Percentiles rank a stretch among this genome's conserved stretches.
These are phyloP conservation scores for Tanaodytes sp. DNA, from an alignment of 2,888 invertebrate species.

Conservation along the genomic window DNA sequence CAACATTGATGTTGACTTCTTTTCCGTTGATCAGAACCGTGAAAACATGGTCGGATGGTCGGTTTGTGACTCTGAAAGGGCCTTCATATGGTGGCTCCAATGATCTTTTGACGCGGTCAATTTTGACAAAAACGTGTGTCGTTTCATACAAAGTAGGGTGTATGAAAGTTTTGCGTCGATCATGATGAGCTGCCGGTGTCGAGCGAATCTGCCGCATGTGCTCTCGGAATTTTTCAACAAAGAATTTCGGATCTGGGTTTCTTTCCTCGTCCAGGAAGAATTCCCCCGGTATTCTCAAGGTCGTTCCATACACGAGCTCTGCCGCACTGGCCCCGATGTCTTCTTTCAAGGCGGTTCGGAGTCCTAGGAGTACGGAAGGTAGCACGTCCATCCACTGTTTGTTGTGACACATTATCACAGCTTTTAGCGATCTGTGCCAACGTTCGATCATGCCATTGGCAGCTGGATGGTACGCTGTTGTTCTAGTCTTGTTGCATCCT, in stretches of 20 bases:
- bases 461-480: constrained; percentile 2
- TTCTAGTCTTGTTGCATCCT: neutral
- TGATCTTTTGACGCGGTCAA: neutral
- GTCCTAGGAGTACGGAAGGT: constrained; percentile 54
- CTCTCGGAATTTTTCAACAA: constrained; percentile 26
- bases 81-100: constrained; percentile 4
- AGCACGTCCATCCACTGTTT: constrained; percentile 48
- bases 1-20: neutral
- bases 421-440: neutral
- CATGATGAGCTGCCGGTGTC: constrained; percentile 21
- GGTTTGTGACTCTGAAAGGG: neutral
- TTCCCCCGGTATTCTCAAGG: constrained; percentile 53
- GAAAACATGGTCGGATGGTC: neutral
- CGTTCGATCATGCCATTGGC: neutral
- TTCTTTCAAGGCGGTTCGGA: constrained; percentile 19
- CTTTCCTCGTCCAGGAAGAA: constrained; percentile 35
- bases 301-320: constrained; percentile 37
- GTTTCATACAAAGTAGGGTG: neutral
- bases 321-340: neutral
- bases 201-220: constrained; percentile 18
- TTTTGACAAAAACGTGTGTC: neutral
- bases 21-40: neutral
- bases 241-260: constrained; percentile 13
- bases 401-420: constrained; percentile 9
- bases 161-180: neutral